These are phyloP conservation scores for Magallana nippona DNA, from an alignment of 2,888 invertebrate genomes.

Conservation along the genomic window DNA sequence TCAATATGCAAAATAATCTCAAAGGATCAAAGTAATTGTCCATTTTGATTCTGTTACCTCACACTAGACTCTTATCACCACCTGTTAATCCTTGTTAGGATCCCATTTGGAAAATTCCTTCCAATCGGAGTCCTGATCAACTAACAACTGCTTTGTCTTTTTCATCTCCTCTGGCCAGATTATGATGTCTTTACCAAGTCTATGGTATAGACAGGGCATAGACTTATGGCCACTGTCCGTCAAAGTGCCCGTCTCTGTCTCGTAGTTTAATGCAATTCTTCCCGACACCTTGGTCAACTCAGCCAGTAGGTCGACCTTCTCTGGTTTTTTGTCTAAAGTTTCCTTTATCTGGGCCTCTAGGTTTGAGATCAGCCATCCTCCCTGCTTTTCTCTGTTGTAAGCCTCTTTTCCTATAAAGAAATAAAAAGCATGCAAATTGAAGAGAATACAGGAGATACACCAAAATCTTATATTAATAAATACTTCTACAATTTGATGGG, in stretches of 20 bases:
- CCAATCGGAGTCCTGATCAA: background rate
- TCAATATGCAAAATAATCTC: too few species aligned
- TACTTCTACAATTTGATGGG: too few species aligned
- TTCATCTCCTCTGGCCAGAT: background rate
- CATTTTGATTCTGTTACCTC: too few species aligned
- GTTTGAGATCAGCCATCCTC: constrained; percentile 7
- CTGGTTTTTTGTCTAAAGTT: background rate
- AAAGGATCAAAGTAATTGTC: too few species aligned
- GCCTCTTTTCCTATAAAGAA: background rate
- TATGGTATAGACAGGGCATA: background rate
- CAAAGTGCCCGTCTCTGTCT: background rate
- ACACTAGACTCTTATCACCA: too few species aligned
- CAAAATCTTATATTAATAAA: too few species aligned
- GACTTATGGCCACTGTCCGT: background rate
- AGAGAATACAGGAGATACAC: too few species aligned
- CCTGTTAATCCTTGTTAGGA: too few species aligned
- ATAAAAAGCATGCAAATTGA: background rate
- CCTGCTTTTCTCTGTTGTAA: background rate
- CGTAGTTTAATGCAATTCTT: background rate
- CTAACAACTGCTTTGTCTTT: background rate
- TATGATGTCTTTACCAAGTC: background rate
- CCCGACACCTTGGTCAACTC: constrained; percentile 4
- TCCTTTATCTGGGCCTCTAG: background rate
- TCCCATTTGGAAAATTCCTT: background rate
- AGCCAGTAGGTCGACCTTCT: background rate